A percentile compares a stretch with the other conserved stretches of the same genome.
These are phyloP conservation scores for Notolabrus celidotus DNA, from an alignment of 2,797 vertebrate genomes.

Conservation along the genomic window DNA sequence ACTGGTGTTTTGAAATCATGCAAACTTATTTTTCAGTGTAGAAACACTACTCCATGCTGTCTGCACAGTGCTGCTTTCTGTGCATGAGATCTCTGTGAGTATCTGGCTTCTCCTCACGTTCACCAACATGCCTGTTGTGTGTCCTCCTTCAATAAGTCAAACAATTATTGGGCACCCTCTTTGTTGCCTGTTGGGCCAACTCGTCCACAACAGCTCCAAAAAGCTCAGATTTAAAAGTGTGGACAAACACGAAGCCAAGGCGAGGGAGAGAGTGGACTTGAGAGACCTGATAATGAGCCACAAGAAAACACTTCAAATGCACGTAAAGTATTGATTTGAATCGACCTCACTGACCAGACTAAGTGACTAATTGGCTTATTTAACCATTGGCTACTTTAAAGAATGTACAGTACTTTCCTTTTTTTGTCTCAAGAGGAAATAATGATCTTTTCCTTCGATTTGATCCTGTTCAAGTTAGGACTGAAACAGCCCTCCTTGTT, in stretches of 20 bases:
- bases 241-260: slow-evolving; percentile 34
- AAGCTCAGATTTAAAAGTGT: too few relatives aligned
- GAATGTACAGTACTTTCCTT: slow-evolving; percentile 45
- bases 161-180: slow-evolving; percentile 54
- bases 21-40: too few relatives aligned
- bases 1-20: too few relatives aligned
- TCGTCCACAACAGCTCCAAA: slow-evolving; percentile 37
- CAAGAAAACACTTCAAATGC: slow-evolving; percentile 56
- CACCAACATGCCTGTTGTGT: slow-evolving; percentile 56
- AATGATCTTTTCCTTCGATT: slow-evolving; percentile 58
- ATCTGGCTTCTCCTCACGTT: slow-evolving; percentile 35
- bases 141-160: slow-evolving; percentile 45
- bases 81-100: slow-evolving; percentile 5
- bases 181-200: slow-evolving; percentile 36
- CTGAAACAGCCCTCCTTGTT: slow-evolving; percentile 42
- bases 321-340: slow-evolving; percentile 64
- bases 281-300: slow-evolving; percentile 67
- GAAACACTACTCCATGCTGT: too few relatives aligned
- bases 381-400: slow-evolving; percentile 63
- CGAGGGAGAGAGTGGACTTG: slow-evolving; percentile 25
- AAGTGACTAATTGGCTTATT: slow-evolving; percentile 77
- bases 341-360: slow-evolving; percentile 61
- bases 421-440: slow-evolving; percentile 55
- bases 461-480: slow-evolving; percentile 32
- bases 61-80: too few relatives aligned